phyloP scores from a whole-genome alignment of 2,888 invertebrate species.

The Stratiomys singularior region DNA sequence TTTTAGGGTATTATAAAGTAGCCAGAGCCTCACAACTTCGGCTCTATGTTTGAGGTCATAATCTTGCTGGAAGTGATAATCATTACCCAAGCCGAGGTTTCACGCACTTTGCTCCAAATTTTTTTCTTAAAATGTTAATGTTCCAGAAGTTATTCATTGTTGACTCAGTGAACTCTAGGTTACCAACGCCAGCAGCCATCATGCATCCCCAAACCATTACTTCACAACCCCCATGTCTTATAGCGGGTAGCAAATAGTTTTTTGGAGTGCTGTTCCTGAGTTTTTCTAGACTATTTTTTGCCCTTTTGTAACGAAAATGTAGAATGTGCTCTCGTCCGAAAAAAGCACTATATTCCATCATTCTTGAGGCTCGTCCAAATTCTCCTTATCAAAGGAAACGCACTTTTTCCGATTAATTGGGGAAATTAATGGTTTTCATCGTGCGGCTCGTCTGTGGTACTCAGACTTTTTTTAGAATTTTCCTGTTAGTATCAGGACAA shows the following conservation, averaged over 20 bases:
- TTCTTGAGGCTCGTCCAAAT: neutral
- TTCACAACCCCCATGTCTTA: conserved; percentile 46
- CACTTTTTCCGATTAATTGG: conserved; percentile 31
- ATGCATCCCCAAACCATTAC: conserved; percentile 49
- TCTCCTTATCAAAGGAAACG: conserved; percentile 39
- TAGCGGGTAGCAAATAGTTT: conserved; percentile 33
- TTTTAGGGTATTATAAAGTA: conserved; percentile 13
- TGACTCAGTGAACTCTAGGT: conserved; percentile 36
- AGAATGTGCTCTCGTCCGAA: too few species aligned
- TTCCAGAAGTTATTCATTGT: conserved; percentile 41
- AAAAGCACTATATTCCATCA: neutral
- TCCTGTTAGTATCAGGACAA: neutral
- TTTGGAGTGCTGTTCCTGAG: conserved; percentile 9
- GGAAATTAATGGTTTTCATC: conserved; percentile 18
- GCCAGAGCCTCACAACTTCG: conserved; percentile 21
- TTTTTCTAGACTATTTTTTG: neutral
- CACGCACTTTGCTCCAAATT: conserved; percentile 40
- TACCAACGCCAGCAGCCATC: conserved; percentile 37
- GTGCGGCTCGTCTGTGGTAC: neutral
- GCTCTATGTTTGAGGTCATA: conserved; percentile 47
- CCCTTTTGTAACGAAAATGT: too few species aligned
- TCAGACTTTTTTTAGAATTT: neutral
- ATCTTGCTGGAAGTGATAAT: conserved; percentile 46
- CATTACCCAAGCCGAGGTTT: neutral
- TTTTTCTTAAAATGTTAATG: conserved; percentile 40